A percentile compares a stretch with the other conserved stretches of the same genome.
Conservation (phyloP, 2,888 invertebrate species). For the Itoplectis maculator region DNA sequence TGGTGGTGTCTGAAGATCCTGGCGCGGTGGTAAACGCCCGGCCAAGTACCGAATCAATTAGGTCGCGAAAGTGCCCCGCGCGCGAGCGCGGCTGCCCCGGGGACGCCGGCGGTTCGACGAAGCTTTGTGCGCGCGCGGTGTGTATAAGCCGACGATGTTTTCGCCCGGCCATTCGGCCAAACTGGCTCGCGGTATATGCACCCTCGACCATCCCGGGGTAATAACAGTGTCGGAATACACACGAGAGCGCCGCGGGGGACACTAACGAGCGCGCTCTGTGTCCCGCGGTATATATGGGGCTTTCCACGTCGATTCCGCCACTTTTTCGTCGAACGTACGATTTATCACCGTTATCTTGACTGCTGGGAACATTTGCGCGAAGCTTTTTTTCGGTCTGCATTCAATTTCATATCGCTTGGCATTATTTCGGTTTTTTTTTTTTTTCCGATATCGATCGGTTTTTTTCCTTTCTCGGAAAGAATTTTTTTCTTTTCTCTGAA, state of each 20-base stretch:
- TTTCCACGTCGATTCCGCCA: too few relatives aligned
- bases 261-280: conserved; percentile 20
- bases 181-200: background rate
- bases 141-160: background rate
- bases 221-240: conserved; percentile 21
- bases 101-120: background rate
- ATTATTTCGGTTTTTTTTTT: too few relatives aligned
- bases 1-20: conserved; percentile 3
- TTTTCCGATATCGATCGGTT: too few relatives aligned
- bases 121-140: background rate
- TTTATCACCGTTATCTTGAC: background rate
- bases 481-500: too few relatives aligned
- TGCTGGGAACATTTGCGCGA: too few relatives aligned
- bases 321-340: too few relatives aligned
- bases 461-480: too few relatives aligned
- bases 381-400: too few relatives aligned
- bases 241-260: conserved; percentile 3
- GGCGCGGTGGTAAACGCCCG: background rate
- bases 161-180: background rate
- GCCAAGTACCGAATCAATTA: conserved; percentile 23
- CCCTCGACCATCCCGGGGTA: background rate
- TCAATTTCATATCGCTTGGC: too few relatives aligned
- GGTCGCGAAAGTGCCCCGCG: background rate
- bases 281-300: background rate
- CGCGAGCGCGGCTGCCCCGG: too few relatives aligned